A percentile compares a stretch with the other conserved stretches of the same genome.
These are phyloP conservation scores for Pemphigus obesinymphae DNA, from an alignment of 1,140 invertebrate genomes.

Conservation along the genomic window DNA sequence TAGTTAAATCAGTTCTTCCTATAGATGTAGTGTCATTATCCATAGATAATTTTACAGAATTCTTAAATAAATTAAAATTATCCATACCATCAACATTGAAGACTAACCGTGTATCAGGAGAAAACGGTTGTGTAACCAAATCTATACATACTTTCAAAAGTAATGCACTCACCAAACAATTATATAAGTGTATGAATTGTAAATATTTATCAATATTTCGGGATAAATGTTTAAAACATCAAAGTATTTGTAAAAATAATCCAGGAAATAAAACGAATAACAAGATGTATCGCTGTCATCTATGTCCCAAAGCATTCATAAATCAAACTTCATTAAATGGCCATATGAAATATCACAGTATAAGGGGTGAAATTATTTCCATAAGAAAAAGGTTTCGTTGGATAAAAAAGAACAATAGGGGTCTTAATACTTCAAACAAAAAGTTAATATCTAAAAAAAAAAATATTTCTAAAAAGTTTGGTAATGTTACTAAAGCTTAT, in stretches of 20 bases:
- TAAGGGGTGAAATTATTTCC: background rate
- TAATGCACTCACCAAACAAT: background rate
- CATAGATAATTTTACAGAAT: background rate
- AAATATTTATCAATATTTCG: too few species aligned
- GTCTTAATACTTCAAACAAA: background rate
- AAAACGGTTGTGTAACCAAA: background rate
- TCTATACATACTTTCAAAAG: background rate
- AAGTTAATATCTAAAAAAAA: background rate
- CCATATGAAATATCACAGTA: too few species aligned
- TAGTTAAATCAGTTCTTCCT: background rate
- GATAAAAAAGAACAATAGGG: background rate
- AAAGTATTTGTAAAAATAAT: background rate
- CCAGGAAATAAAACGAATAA: background rate
- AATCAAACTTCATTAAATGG: too few species aligned
- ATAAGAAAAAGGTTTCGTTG: background rate
- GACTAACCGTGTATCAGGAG: too few species aligned
- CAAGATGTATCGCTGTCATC: too few species aligned
- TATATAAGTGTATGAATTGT: constrained; percentile 1
- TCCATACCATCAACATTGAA: too few species aligned
- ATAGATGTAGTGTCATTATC: background rate
- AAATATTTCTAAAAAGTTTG: background rate
- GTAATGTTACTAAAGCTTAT: background rate
- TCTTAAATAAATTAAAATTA: background rate
- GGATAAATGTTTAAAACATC: background rate
- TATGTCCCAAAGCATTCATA: too few species aligned